phyloP scores from a whole-genome alignment of 1,140 invertebrate genomes.

The Penaeus indicus region DNA sequence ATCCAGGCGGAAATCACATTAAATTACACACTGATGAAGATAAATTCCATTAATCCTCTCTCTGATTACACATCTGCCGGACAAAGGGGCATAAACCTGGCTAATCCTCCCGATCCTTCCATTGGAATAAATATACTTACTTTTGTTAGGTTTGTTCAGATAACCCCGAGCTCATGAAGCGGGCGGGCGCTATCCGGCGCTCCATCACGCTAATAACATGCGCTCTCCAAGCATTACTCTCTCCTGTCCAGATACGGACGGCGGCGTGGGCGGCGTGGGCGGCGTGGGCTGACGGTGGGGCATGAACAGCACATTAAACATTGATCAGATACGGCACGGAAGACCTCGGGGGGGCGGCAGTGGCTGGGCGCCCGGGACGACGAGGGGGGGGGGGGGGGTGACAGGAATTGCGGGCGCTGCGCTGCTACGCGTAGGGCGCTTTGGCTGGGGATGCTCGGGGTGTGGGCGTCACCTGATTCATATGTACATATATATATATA shows the following conservation, averaged over 20 bases:
- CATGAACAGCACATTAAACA: too few relatives aligned
- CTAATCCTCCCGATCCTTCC: constrained; percentile 42
- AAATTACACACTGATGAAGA: constrained; percentile 16
- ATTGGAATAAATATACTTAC: constrained; percentile 52
- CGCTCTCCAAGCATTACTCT: neutral
- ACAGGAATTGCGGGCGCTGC: too few relatives aligned
- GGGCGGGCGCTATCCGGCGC: neutral
- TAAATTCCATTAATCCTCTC: constrained; percentile 26
- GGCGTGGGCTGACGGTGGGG: too few relatives aligned
- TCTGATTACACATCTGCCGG: constrained; percentile 19
- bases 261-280: neutral
- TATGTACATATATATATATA: too few relatives aligned
- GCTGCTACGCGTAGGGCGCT: too few relatives aligned
- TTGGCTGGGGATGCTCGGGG: too few relatives aligned
- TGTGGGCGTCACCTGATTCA: too few relatives aligned
- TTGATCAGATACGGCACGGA: too few relatives aligned
- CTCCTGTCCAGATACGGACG: neutral
- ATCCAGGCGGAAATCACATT: too few relatives aligned
- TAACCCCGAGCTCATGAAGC: neutral
- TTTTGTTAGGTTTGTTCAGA: constrained; percentile 24
- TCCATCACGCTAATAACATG: constrained; percentile 22
- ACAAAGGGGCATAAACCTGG: constrained; percentile 43
- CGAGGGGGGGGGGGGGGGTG: too few relatives aligned
- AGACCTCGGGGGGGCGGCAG: too few relatives aligned
- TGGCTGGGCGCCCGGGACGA: too few relatives aligned